phyloP scores from a whole-genome alignment of 2,113 vertebrate genomes.

The Meles meles region DNA sequence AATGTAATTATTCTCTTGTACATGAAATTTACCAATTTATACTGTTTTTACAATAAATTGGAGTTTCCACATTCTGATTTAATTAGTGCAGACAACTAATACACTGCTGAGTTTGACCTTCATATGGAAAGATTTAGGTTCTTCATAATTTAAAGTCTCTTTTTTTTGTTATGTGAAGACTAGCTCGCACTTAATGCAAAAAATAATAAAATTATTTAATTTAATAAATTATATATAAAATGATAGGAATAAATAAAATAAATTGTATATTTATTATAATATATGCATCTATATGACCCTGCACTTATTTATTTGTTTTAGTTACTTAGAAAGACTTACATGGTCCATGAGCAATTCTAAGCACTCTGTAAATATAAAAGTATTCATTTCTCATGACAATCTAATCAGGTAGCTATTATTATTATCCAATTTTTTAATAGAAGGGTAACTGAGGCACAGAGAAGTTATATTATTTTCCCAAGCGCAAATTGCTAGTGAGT shows the following conservation, averaged over 20 bases:
- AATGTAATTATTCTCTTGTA: background rate
- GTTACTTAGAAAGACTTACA: background rate
- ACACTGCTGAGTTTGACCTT: background rate
- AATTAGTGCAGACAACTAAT: background rate
- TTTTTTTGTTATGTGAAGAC: background rate
- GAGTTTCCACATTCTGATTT: background rate
- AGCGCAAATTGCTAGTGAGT: background rate
- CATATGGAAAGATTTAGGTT: background rate
- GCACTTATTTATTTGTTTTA: background rate
- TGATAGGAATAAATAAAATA: background rate
- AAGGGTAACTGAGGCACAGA: background rate
- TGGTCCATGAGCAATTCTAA: background rate
- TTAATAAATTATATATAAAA: background rate
- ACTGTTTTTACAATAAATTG: background rate
- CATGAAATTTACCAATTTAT: background rate
- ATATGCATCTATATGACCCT: background rate
- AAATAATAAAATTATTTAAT: background rate
- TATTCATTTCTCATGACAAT: background rate
- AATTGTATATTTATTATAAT: background rate
- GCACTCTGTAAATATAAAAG: background rate
- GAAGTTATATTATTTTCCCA: background rate
- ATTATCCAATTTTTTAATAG: background rate
- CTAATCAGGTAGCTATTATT: background rate
- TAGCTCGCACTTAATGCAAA: background rate
- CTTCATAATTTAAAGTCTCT: background rate